Conservation (phyloP, 2,797 vertebrate species). For the Enteromius trimaculatus region DNA sequence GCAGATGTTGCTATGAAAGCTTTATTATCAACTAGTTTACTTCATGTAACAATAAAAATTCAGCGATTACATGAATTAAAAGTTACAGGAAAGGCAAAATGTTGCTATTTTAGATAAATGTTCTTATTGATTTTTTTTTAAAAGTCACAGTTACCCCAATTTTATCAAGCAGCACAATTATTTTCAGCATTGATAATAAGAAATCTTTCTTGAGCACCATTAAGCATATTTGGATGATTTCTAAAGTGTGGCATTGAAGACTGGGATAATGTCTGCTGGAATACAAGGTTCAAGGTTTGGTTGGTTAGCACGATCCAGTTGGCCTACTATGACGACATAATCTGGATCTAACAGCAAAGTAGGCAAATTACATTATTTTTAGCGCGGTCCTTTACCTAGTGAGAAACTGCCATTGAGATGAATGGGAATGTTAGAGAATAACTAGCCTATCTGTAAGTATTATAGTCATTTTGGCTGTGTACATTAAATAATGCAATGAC, state of each 20-base stretch:
- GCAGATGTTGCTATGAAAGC: constrained; percentile 20
- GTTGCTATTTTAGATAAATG: not conserved
- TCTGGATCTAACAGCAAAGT: not conserved
- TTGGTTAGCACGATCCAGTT: not conserved
- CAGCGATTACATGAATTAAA: not conserved
- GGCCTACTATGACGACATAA: not conserved
- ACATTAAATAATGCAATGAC: not conserved
- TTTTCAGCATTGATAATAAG: not conserved
- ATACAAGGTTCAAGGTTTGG: not conserved
- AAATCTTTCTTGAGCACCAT: not conserved
- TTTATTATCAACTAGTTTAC: not conserved
- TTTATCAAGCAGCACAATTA: not conserved
- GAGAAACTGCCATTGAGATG: not conserved
- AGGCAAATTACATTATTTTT: not conserved
- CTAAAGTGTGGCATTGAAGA: not conserved
- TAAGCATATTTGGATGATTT: not conserved
- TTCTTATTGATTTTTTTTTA: not conserved
- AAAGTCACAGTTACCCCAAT: not conserved
- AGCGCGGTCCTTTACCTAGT: not conserved
- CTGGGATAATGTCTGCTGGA: not conserved
- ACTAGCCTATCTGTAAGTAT: too few relatives aligned
- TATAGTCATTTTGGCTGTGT: not conserved
- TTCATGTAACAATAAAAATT: not conserved
- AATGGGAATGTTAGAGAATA: not conserved
- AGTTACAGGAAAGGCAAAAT: not conserved